Evolutionary conservation across 1,140 invertebrate genomes (phyloP).

Genomic region (Aphidius gifuensis): DNA sequence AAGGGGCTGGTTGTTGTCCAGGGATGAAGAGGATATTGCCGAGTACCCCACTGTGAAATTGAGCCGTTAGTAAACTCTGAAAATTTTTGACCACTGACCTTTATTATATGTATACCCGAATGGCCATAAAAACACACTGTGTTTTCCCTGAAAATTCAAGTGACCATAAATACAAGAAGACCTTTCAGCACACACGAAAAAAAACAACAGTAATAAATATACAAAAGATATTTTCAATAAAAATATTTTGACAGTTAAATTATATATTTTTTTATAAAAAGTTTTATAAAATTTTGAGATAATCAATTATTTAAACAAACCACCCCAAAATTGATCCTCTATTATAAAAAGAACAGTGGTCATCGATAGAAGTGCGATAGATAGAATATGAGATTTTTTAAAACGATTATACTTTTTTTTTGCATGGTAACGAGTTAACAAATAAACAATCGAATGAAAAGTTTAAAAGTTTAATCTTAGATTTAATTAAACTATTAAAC

Average conservation of each 20-base stretch:
- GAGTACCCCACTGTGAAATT: slow-evolving; percentile 38
- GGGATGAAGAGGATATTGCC: neutral
- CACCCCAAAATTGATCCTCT: no score
- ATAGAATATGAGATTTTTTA: no score
- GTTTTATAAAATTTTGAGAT: no score
- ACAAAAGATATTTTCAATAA: no score
- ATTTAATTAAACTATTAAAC: no score
- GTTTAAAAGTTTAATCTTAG: no score
- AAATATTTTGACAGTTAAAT: slow-evolving; percentile 44
- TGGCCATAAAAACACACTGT: neutral
- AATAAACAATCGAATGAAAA: no score
- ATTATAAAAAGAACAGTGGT: no score
- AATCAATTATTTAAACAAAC: no score
- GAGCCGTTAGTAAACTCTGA: slow-evolving; percentile 40
- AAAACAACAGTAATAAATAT: slow-evolving; percentile 12
- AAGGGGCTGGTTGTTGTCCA: slow-evolving; percentile 9
- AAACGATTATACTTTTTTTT: no score
- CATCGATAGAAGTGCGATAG: no score
- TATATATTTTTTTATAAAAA: neutral
- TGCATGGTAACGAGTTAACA: no score
- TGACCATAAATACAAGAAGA: slow-evolving; percentile 5
- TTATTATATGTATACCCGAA: slow-evolving; percentile 21
- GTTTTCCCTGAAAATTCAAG: slow-evolving; percentile 1
- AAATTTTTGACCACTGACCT: slow-evolving; percentile 27
- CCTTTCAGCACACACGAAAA: slow-evolving; percentile 26